Evolutionary conservation across 2,113 vertebrate genomes (phyloP), one percentile per base, ranked within the genome.

Genomic region (Dicentrarchus labrax): DNA sequence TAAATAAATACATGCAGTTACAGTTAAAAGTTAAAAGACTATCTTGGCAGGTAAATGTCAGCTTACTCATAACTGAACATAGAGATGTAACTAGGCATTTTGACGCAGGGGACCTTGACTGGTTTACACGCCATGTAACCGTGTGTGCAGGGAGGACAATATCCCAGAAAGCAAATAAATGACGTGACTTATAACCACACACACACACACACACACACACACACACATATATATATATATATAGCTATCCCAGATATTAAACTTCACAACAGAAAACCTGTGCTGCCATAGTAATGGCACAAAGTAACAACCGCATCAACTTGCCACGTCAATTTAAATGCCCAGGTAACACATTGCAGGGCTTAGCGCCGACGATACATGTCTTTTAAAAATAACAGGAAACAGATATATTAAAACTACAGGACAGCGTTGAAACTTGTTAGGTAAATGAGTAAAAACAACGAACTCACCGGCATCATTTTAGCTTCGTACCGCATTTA

Each of bases 381-480:
- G n/a, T n/a, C n/a, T n/a, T n/a, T n/a, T n/a, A n/a, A n/a, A n/a
- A 30, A 30, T 30, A 30, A 30, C 30, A 30, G 45, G 59, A 72
- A 68, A 80, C 15, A 64, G 6, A 54, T 21, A 50, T 3, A 30
- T 21, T 1, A 8, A 30, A 8, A 19, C 21, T 12, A n/a, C 4
- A 5, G 24, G 16, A 75, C 22, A 62, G 13, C 11, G 50, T 41
- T 11, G 4, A 72, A 86, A 89, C 65, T 65, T 76, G n/a, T 19
- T 19, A 82, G 24, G 1, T 6, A 6, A 24, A 64, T 41, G 12
- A 72, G 82, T 56, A 57, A 85, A 83, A 60, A 24, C 30, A 30
- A 15, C 7, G 17, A 77, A 93, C 97, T 98, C 88, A 99, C 97
- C 96, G 98, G 98, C 98, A 99, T 98, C 98, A 98, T 98, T 82